These are phyloP conservation scores for Andrena bicolor DNA, from an alignment of 2,888 invertebrate species.

Conservation along the genomic window DNA sequence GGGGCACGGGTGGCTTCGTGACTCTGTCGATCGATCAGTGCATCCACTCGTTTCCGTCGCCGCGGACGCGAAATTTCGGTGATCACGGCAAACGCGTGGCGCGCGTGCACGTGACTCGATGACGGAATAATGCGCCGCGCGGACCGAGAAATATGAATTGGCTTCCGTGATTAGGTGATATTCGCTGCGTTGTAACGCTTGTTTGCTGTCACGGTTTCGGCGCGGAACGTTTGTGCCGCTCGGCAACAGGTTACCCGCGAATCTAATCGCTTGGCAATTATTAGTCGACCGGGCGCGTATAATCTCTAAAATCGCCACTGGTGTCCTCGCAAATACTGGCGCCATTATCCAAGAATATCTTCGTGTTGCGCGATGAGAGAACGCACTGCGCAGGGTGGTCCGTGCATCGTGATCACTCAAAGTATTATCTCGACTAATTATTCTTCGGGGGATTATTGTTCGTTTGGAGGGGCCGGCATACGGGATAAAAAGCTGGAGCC, in stretches of 20 bases:
- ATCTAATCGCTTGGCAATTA: slow-evolving; percentile 31
- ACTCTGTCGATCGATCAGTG: slow-evolving; percentile 38
- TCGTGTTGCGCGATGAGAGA: no score
- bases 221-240: not conserved
- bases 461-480: not conserved
- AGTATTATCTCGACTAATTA: no score
- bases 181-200: not conserved
- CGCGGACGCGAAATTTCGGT: slow-evolving; percentile 5
- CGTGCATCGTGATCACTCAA: no score
- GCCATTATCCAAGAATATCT: no score
- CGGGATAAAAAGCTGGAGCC: slow-evolving; percentile 4
- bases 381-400: no score
- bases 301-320: not conserved
- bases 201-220: slow-evolving; percentile 17
- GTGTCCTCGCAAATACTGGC: not conserved
- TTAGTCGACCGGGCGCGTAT: not conserved
- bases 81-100: slow-evolving; percentile 12
- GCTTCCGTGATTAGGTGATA: slow-evolving; percentile 40
- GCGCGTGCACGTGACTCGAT: not conserved
- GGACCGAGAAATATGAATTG: slow-evolving; percentile 46
- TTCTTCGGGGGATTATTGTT: no score
- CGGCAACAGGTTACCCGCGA: slow-evolving; percentile 50
- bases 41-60: slow-evolving; percentile 34
- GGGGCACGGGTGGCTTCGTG: slow-evolving; percentile 33
- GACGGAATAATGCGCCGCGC: not conserved